Base-by-base conservation (phyloP, 2,888 invertebrate species). In the Siphonodentalium dalli region DNA sequence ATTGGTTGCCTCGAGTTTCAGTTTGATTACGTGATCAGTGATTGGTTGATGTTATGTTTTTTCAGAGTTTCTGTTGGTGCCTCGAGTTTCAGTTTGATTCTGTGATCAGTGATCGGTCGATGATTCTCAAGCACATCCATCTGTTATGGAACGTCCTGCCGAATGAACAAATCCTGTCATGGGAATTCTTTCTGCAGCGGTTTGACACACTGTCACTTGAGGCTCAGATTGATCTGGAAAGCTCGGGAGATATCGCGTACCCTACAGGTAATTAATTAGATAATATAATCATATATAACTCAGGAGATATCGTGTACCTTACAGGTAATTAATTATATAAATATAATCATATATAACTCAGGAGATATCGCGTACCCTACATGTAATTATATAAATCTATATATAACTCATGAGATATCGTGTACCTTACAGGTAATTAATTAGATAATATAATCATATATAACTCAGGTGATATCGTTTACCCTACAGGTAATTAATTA, bases 1-100 rank as follows among this genome's bases (percentile, higher is more conserved):
- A n/a, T n/a, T n/a, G n/a, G n/a, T n/a, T 98, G 98, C 82, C 84
- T 99, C 83, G 98, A 99, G 85, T 91, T 93, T 0, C 98, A 99
- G 84, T 99, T 99, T 84, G 99, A 99, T 85, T 87, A 92, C 57
- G 95, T 98, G 60, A 94, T 97, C 57, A 90, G 93, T 55, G 99
- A 99, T 83, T 87, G 99, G n/a, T n/a, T n/a, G n/a, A n/a, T n/a
- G 20, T n/a, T 21, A 8, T 31, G 43, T 31, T 42, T 33, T 68
- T 64, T 7, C 69, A 79, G 80, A 88, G 93, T 52, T 85, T 96
- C 61, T 88, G 94, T 48, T 89, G 90, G 85, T 98, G 98, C 82
- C 84, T 99, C 83, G 98, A 99, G 85, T 91, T 93, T 0, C 98
- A 99, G 84, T 99, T 99, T 84, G 99, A 99, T 85, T 87, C 92